Conservation (phyloP, 2,888 invertebrate genomes). For the Elmis aenea region DNA sequence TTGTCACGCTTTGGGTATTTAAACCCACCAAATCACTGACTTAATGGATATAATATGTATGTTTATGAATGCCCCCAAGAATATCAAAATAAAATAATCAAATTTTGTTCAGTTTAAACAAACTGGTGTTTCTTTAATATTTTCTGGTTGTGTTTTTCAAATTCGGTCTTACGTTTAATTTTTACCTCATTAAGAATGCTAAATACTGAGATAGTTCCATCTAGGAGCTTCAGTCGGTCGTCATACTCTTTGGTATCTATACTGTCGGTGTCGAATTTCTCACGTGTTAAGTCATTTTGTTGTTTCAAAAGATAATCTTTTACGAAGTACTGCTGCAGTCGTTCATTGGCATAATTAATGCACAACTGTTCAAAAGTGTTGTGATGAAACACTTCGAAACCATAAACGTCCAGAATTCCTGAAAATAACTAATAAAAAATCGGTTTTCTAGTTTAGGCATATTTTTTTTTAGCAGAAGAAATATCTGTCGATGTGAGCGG, state of each 20-base stretch:
- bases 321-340: constrained; percentile 40
- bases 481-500: too few species aligned
- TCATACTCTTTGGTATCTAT: constrained; percentile 28
- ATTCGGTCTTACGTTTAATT: not conserved
- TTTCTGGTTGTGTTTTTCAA: not conserved
- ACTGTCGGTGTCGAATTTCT: constrained; percentile 29
- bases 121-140: too few species aligned
- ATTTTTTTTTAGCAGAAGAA: too few species aligned
- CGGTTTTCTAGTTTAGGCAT: constrained; percentile 1
- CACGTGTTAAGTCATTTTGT: constrained; percentile 32
- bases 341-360: constrained; percentile 43
- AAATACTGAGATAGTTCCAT: constrained; percentile 38
- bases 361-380: constrained; percentile 38
- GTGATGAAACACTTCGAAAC: constrained; percentile 39
- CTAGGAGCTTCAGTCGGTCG: constrained; percentile 32
- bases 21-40: too few species aligned
- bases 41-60: too few species aligned
- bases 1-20: too few species aligned
- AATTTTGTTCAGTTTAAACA: too few species aligned
- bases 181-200: constrained; percentile 39
- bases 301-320: constrained; percentile 35
- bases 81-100: too few species aligned
- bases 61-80: too few species aligned
- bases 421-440: constrained; percentile 7
- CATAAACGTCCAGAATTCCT: constrained; percentile 43